Base-by-base conservation (phyloP, 2,888 invertebrate genomes). In the Andrena minutula region DNA sequence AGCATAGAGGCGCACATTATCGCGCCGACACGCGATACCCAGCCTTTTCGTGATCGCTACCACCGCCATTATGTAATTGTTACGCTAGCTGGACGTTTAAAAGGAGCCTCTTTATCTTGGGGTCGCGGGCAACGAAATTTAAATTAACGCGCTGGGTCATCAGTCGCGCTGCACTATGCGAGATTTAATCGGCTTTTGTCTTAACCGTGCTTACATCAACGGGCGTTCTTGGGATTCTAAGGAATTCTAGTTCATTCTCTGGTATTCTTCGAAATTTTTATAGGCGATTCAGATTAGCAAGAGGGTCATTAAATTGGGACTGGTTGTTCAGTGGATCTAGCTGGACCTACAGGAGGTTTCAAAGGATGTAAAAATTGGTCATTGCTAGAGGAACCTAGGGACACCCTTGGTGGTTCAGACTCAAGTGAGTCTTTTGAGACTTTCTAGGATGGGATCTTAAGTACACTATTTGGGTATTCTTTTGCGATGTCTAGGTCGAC, bases 51-150 rank as follows among this genome's bases (percentile, higher is more conserved):
- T 20, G 0, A 28, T 49, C 49, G 35, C 64, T 69, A 65, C 60
- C 35, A 26, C 58, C 10, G 16, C 49, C 41, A 51, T 79, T 79
- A 70, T 51, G 78, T 70, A 79, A 79, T 65, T 64, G 32, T 60
- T 60, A 70, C 58, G 51, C 5, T 2, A 23, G 56, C 53, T 26
- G 58, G 32, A 58, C 68, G 58, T 58, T 70, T 58, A 30, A 69
- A 76, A 51, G 63, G 56, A 47, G 8, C 23, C 8, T 47, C 16
- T 68, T 63, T 56, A 49, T 32, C 74, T 53, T 53, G 20, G 12
- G 4, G 16, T 30, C 51, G 26, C 8, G 12, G 0, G 6, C 51
- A 12, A 2, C 28, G 35, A 68, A 20, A 32, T 68, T 68, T 32
- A 32, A 51, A 32, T 32, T 30, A 41, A 41, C 41, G 41, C 4